Conservation (phyloP, 2,888 invertebrate genomes). For the Sminthurides aquaticus region DNA sequence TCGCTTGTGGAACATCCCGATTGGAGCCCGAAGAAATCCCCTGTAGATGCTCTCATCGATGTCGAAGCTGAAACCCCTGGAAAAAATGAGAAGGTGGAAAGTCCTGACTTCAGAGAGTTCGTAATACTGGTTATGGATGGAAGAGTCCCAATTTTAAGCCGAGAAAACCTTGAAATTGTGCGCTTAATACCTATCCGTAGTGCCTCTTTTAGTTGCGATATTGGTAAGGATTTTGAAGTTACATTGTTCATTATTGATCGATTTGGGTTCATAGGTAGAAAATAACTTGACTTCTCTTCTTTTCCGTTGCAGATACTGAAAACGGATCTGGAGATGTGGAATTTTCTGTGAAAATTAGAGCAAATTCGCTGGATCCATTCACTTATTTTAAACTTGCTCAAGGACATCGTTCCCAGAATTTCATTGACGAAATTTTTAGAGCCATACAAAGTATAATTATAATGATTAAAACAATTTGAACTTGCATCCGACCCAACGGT, state of each 20-base stretch:
- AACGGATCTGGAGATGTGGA: conserved; percentile 51
- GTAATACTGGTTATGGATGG: conserved; percentile 39
- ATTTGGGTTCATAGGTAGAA: no score
- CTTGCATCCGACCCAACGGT: background rate
- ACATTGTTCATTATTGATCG: no score
- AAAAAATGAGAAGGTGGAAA: conserved; percentile 3
- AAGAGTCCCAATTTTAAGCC: conserved; percentile 32
- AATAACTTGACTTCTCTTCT: no score
- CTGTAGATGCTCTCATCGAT: background rate
- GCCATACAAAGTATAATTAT: conserved; percentile 59
- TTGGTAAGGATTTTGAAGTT: conserved; percentile 54
- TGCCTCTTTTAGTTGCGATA: conserved; percentile 64
- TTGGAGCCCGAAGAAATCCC: conserved; percentile 20
- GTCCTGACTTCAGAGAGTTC: conserved; percentile 40
- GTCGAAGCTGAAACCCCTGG: background rate
- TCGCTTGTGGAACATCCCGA: conserved; percentile 55
- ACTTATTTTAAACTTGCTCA: conserved; percentile 54
- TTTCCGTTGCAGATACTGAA: conserved; percentile 53
- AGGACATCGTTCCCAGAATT: conserved; percentile 59
- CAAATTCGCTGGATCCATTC: conserved; percentile 49
- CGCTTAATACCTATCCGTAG: conserved; percentile 71
- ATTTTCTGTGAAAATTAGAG: conserved; percentile 53
- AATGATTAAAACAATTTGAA: no score
- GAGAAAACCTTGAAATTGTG: conserved; percentile 65
- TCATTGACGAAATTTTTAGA: conserved; percentile 65